Base-by-base conservation (phyloP, 2,113 vertebrate genomes). In the Antechinus stuartii region DNA sequence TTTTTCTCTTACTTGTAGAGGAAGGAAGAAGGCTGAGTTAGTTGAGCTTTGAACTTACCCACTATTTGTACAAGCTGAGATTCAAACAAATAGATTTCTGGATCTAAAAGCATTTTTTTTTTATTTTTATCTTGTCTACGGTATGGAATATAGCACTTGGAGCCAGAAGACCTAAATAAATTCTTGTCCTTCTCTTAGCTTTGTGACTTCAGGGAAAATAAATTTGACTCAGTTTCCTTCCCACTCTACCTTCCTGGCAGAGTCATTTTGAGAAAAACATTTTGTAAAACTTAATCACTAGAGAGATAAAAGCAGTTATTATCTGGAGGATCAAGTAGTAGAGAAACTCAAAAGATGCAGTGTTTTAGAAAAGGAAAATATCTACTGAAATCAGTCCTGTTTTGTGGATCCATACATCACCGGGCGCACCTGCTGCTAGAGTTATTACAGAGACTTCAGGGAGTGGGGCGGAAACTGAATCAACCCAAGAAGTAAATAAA, bases 381-480 rank as follows among this genome's bases (percentile, higher is more conserved):
- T 19, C 7, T 56, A 61, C 42, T 19, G 0, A 84, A 84, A 84
- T 84, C 68, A 84, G 68, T 84, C 68, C 68, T 84, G 68, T 84
- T 84, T 84, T 84, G 68, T 84, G 68, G 68, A 84, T 8, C 68
- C 68, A 84, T 84, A 84, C 68, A 84, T 84, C 68, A 84, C 68
- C 16, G 0, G 35, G n/a, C 12, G 0, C 9, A 76, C 47, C 93
- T 55, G 54, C 10, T 2, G 94, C 91, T 5, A 1, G 2, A 42
- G 19, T 68, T 30, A 35, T 0, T n/a, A 55, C 56, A 3, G 50
- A 54, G 52, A 76, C 11, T 42, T 47, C 30, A 84, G 68, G 35
- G 35, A 8, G 4, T 27, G 2, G 6, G 23, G 42, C 0, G 24
- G 19, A 4, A 0, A 3, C 25, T 8, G 47, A 12, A 14, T 89